Conservation (phyloP, 1,140 invertebrate genomes). For the Drosophila willistoni region DNA sequence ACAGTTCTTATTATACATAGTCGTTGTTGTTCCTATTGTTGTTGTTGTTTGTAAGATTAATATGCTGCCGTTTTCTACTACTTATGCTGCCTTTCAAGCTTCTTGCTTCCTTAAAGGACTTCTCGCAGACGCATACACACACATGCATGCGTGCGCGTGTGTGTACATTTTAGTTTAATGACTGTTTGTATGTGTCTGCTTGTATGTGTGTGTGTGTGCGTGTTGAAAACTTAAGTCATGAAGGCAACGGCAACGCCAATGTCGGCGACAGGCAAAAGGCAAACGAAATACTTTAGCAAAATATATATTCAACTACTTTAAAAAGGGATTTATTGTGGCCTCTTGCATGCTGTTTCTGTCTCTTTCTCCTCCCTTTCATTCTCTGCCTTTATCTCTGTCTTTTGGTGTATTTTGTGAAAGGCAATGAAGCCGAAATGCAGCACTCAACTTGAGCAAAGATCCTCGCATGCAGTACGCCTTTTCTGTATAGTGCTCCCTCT, state of each 20-base stretch:
- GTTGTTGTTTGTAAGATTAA: conserved; percentile 71
- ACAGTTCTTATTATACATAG: conserved; percentile 8
- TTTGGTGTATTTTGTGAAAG: conserved; percentile 48
- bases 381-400: conserved; percentile 11
- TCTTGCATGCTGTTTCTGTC: conserved; percentile 18
- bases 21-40: conserved; percentile 46
- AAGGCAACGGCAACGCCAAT: conserved; percentile 29
- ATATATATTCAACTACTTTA: conserved; percentile 65
- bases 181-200: conserved; percentile 32
- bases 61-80: conserved; percentile 77
- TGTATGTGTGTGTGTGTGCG: conserved; percentile 37
- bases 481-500: neutral
- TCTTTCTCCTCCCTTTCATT: neutral
- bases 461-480: neutral
- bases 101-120: conserved; percentile 43
- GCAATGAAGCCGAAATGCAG: conserved; percentile 76
- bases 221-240: conserved; percentile 74
- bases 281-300: conserved; percentile 59
- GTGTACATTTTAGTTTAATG: conserved; percentile 48
- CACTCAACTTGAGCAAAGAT: conserved; percentile 62
- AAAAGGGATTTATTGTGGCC: conserved; percentile 71
- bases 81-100: conserved; percentile 76
- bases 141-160: conserved; percentile 25
- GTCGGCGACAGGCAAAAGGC: conserved; percentile 34
- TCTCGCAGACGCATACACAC: conserved; percentile 25